Conservation (phyloP, 2,113 vertebrate genomes). For the Macroglossus sobrinus region DNA sequence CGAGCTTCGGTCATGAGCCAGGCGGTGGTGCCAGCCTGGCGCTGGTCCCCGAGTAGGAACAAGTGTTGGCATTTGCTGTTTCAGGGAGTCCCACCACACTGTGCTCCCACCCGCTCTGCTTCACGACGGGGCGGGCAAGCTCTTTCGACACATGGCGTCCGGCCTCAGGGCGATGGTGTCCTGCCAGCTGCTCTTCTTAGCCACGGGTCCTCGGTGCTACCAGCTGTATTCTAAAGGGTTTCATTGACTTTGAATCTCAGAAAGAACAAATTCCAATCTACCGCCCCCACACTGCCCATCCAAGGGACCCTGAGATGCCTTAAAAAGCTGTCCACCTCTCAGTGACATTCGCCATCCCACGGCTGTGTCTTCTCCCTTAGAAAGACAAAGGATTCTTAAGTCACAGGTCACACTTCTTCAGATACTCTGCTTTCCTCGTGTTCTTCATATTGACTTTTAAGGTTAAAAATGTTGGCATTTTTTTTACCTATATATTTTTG, state of each 20-base stretch:
- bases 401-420: background rate
- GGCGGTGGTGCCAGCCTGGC: background rate
- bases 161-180: background rate
- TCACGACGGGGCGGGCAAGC: background rate
- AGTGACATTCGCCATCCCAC: background rate
- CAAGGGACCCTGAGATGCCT: background rate
- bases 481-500: background rate
- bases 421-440: background rate
- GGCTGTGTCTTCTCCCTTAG: background rate
- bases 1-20: fast-evolving
- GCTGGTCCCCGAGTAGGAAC: background rate
- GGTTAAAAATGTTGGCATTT: background rate
- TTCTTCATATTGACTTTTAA: background rate
- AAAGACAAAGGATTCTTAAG: background rate
- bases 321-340: background rate
- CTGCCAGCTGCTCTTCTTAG: background rate
- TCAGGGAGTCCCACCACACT: fast-evolving
- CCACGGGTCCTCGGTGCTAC: background rate
- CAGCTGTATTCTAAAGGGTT: background rate
- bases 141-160: background rate
- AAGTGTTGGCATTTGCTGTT: background rate
- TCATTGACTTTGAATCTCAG: background rate
- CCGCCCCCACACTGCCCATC: background rate
- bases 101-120: too few relatives aligned
- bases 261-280: background rate